Base-by-base conservation (phyloP, 2,888 invertebrate genomes). In the Drosophila helvetica region DNA sequence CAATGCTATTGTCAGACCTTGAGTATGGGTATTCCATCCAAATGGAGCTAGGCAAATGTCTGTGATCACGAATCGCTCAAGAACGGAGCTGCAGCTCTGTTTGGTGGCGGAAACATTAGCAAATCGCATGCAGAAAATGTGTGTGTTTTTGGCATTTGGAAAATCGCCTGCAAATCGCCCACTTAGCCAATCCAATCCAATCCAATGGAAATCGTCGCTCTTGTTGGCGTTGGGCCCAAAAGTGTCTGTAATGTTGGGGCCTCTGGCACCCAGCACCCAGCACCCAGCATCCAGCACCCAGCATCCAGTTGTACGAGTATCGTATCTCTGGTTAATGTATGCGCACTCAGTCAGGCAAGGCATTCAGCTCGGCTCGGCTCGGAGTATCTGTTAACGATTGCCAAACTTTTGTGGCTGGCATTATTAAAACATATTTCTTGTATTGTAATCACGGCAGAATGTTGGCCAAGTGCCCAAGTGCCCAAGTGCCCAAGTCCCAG, bases 321-420 rank as follows among this genome's bases (percentile, higher is more conserved):
- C 22, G 22, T 84, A 27, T 27, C 12, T 33, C 33, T 72, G 57
- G 60, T 68, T 70, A 47, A 66, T 45, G 57, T 27, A 25, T 60
- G 45, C 55, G 22, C 53, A 25, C 50, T 67, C 25, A 15, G n/a
- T n/a, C n/a, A n/a, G n/a, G n/a, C n/a, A n/a, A n/a, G n/a, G 38
- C 46, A 8, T 8, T 54, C 27, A 25, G 18, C 58, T 38, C 15
- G 2, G 6, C 19, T 18, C 15, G 30, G 18, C 61, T 46, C 33
- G 27, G 77, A 62, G 75, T 82, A 71, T 82, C 67, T 75, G 66
- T 72, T 88, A 86, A 68, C 67, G 73, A 88, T 83, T 88, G 78
- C 88, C 68, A 80, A 88, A 84, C 77, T 68, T 64, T 59, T 54
- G 54, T 67, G 65, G 50, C 15, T 63, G 45, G 67, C 80, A 63